Conservation (phyloP, 2,888 invertebrate genomes). For the Apamea sordens region DNA sequence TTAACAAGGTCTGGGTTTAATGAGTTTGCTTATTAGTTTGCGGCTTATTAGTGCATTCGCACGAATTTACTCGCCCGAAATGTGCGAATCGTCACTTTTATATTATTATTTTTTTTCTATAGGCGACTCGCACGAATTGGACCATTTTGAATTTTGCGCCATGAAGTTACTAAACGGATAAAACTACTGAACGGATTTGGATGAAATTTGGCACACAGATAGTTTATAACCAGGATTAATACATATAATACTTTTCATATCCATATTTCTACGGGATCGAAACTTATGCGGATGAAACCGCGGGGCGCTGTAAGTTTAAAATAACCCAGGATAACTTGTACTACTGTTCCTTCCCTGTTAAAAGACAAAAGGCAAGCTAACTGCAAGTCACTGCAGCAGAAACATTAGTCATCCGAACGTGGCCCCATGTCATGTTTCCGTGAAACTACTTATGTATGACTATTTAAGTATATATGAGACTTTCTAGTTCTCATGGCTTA, state of each 20-base stretch:
- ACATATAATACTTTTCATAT: too few species aligned
- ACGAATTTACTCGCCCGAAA: background rate
- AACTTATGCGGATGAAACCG: too few species aligned
- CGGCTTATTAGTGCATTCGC: background rate
- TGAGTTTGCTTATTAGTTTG: background rate
- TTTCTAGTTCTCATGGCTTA: constrained; percentile 21
- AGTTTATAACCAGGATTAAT: too few species aligned
- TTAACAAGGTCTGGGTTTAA: background rate
- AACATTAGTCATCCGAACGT: constrained; percentile 83
- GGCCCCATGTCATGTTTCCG: constrained; percentile 78
- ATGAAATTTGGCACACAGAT: too few species aligned
- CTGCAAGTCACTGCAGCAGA: constrained; percentile 81
- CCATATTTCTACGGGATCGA: too few species aligned
- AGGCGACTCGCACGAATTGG: too few species aligned
- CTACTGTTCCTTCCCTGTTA: constrained; percentile 44
- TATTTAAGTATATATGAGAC: constrained; percentile 35
- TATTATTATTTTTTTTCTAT: background rate
- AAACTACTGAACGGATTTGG: too few species aligned
- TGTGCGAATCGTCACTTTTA: background rate
- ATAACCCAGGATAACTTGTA: constrained; percentile 10
- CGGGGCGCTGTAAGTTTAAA: too few species aligned
- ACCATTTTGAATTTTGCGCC: too few species aligned
- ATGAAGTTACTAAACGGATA: too few species aligned
- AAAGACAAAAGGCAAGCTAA: constrained; percentile 44
- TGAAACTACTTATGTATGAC: constrained; percentile 67